phyloP scores from a whole-genome alignment of 2,888 invertebrate genomes.

The Spodoptera exigua region DNA sequence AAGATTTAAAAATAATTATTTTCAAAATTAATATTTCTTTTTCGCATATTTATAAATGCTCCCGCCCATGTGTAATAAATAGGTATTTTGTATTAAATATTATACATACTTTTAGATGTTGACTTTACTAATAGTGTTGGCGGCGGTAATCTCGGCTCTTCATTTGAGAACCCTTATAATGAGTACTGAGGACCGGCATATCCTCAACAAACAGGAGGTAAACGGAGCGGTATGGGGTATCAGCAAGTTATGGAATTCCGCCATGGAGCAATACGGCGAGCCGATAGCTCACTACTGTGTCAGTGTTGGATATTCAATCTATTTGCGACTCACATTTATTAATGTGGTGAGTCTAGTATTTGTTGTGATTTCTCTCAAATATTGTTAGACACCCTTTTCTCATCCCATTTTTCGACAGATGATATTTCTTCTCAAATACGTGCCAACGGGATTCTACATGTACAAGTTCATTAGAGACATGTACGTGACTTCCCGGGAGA shows the following conservation, averaged over 20 bases:
- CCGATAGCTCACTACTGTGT: constrained; percentile 68
- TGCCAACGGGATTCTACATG: constrained; percentile 75
- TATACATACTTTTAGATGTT: constrained; percentile 60
- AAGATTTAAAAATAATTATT: constrained; percentile 47
- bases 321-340: constrained; percentile 68
- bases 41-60: constrained; percentile 35
- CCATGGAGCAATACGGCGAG: constrained; percentile 67
- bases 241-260: constrained; percentile 52
- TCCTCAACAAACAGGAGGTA: constrained; percentile 25
- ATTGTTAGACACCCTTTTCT: constrained; percentile 2
- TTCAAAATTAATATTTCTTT: constrained; percentile 55
- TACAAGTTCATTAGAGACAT: constrained; percentile 73
- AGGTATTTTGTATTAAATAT: constrained; percentile 46
- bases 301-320: constrained; percentile 66
- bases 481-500: constrained; percentile 71
- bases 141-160: constrained; percentile 52
- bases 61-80: constrained; percentile 43
- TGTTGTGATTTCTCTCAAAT: neutral
- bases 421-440: constrained; percentile 74
- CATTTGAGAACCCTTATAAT: constrained; percentile 56
- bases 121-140: constrained; percentile 58
- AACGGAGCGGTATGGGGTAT: constrained; percentile 32
- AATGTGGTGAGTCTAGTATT: constrained; percentile 69
- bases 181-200: constrained; percentile 52
- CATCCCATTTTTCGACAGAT: constrained; percentile 57